These are phyloP conservation scores for Melanotaenia maccullochi DNA, from an alignment of 2,797 vertebrate species.

Conservation along the genomic window DNA sequence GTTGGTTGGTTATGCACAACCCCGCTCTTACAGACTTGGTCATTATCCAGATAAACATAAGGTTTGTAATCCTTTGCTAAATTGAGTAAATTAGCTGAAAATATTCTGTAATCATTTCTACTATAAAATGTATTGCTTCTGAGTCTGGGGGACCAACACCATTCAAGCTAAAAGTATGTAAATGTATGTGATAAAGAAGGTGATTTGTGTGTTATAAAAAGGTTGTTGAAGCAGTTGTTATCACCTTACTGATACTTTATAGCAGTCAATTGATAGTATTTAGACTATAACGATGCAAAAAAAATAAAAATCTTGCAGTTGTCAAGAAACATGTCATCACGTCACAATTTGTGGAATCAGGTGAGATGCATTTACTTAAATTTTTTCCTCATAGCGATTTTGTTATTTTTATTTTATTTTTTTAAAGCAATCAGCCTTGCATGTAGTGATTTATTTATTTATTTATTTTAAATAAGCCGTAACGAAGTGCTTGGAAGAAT, in stretches of 20 bases:
- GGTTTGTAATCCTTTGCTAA: constrained; percentile 38
- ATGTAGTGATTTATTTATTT: neutral
- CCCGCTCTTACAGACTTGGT: constrained; percentile 22
- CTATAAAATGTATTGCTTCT: constrained; percentile 24
- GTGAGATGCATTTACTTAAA: neutral
- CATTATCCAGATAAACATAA: constrained; percentile 42
- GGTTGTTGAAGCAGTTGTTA: neutral
- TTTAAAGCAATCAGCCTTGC: neutral
- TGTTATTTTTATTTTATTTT: neutral
- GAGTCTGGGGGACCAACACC: constrained; percentile 16
- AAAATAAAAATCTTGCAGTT: neutral
- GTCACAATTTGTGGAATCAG: neutral
- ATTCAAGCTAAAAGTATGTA: constrained; percentile 9
- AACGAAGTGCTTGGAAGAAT: neutral
- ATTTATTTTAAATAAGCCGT: neutral
- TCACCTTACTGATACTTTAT: neutral
- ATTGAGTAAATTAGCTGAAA: constrained; percentile 42
- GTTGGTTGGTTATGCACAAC: constrained; percentile 27
- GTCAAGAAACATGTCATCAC: neutral
- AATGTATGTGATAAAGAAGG: constrained; percentile 7
- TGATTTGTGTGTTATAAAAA: constrained; percentile 8
- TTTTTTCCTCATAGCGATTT: neutral
- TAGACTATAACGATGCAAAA: neutral
- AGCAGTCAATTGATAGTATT: neutral
- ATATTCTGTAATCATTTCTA: constrained; percentile 12